Conservation (phyloP, 2,888 invertebrate genomes). For the Lysandra coridon region DNA sequence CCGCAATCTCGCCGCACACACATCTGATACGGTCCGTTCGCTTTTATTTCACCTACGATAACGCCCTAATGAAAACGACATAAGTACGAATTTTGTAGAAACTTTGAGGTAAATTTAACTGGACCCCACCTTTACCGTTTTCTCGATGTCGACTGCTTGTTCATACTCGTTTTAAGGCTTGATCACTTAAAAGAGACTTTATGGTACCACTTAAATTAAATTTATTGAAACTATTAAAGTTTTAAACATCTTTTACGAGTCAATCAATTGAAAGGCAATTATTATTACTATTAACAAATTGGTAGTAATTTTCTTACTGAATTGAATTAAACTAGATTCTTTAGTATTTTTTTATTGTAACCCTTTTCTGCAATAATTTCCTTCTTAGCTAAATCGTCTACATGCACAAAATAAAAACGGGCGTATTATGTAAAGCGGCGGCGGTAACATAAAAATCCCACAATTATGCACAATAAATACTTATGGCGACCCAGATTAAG, state of each 20-base stretch:
- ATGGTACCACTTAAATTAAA: neutral
- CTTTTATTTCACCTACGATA: neutral
- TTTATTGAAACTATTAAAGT: neutral
- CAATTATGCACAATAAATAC: slow-evolving; percentile 36
- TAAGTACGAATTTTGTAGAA: neutral
- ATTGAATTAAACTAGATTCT: neutral
- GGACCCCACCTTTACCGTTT: neutral
- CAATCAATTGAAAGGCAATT: neutral
- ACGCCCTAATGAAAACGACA: too few species aligned
- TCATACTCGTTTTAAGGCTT: neutral
- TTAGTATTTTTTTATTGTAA: neutral
- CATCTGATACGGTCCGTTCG: neutral
- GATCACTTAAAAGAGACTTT: neutral
- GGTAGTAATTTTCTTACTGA: neutral
- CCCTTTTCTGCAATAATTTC: neutral
- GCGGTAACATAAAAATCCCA: slow-evolving; percentile 26
- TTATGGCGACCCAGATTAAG: slow-evolving; percentile 35
- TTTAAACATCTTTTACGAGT: neutral
- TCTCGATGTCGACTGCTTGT: neutral
- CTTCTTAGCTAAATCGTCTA: neutral
- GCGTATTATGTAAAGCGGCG: neutral
- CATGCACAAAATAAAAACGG: neutral
- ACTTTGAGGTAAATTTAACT: neutral
- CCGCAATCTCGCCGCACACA: slow-evolving; percentile 8
- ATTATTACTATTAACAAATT: neutral